Base-by-base conservation (phyloP, 2,113 vertebrate species). In the Tor tambroides region DNA sequence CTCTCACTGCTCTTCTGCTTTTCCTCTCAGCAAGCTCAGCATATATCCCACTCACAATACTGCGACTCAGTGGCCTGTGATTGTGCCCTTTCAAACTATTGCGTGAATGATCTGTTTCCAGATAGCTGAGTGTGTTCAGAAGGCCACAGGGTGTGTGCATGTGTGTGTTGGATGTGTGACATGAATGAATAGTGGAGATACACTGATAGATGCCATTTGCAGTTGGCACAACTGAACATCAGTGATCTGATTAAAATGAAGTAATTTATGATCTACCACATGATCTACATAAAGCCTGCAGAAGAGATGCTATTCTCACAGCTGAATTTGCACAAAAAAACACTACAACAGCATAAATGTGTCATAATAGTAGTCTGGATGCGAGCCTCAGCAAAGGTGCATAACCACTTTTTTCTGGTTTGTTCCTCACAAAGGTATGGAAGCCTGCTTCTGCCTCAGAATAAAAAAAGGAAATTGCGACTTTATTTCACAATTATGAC, bases 1-100 rank as follows among this genome's bases (percentile, higher is more conserved):
- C 54, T 43, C 75, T 89, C 63, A 72, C 71, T 67, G 26, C 78
- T 80, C 61, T 69, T 83, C 88, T 82, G 32, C 35, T 9, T 2
- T 51, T 87, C 83, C 49, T 26, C 85, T 87, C 78, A 77, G 79
- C 86, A 72, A 87, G 49, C 85, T 89, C 88, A 86, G 88, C 89
- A 86, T 84, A 80, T 88, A 86, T 88, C 75, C 71, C 65, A 1
- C 43, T 61, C 79, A 76, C 67, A 80, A 71, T 74, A 80, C 74
- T 12, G 23, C 74, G 28, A 43, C 75, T 86, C 84, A 85, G 74
- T 46, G 83, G 89, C 65, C 75, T 54, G 63, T 67, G 67, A 86
- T 86, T 41, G 84, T 80, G 80, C 43, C 87, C 86, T 89, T 86
- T 89, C n/a, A 76, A 79, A 78, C 61, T 56, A 76, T 54, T 26